phyloP scores from a whole-genome alignment of 2,888 invertebrate genomes.

The Dryococelus australis region DNA sequence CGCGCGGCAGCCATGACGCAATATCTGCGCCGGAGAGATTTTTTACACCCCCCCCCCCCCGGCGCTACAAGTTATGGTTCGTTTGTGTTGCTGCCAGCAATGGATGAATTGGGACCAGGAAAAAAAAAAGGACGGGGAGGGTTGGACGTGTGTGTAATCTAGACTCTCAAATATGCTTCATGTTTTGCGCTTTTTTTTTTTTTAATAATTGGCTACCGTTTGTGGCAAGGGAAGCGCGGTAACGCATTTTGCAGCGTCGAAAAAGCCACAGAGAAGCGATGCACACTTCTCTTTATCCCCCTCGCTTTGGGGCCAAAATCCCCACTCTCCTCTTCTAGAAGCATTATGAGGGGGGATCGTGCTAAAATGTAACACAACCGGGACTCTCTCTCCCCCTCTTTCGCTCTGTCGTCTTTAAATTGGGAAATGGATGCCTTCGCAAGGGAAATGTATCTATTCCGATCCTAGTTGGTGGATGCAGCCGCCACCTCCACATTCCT shows the following conservation, averaged over 20 bases:
- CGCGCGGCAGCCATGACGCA: neutral
- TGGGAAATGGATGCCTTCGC: slow-evolving; percentile 8
- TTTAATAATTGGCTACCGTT: neutral
- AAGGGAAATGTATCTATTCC: neutral
- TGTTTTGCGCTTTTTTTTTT: neutral
- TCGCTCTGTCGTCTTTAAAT: neutral
- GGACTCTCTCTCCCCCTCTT: neutral
- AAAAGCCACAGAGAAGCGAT: neutral
- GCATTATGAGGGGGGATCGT: too few relatives aligned
- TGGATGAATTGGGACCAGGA: neutral
- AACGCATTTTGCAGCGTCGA: neutral
- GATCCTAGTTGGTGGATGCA: neutral
- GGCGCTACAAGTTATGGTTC: neutral
- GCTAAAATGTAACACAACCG: neutral
- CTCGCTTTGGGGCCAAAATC: neutral
- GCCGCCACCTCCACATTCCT: too few relatives aligned
- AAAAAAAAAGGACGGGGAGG: neutral
- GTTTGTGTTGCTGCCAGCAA: neutral
- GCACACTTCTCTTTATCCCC: neutral
- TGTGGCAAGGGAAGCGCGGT: neutral
- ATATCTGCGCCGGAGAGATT: neutral
- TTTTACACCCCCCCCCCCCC: neutral
- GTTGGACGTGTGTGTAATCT: neutral
- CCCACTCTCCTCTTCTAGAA: neutral
- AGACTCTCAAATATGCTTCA: neutral